These are phyloP conservation scores for Engraulis encrasicolus DNA, from an alignment of 2,113 vertebrate species.

Conservation along the genomic window DNA sequence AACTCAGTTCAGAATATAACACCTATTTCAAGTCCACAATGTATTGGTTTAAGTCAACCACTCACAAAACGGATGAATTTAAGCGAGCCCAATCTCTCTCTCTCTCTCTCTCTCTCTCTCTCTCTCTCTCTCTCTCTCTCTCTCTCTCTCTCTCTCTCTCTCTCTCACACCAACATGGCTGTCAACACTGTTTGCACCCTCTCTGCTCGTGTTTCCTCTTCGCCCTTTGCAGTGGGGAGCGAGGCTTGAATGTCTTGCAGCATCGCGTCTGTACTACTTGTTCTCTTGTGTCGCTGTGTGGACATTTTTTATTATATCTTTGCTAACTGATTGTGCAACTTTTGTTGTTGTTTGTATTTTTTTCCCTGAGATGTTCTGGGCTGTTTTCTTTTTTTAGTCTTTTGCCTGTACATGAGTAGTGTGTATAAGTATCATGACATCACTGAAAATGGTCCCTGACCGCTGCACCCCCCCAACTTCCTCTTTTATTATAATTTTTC, in stretches of 20 bases:
- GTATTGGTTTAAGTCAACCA: no score
- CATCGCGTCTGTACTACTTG: not conserved
- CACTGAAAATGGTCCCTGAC: not conserved
- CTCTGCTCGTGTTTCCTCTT: not conserved
- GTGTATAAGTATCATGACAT: not conserved
- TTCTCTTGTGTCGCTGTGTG: not conserved
- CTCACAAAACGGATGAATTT: no score
- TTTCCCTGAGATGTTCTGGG: no score
- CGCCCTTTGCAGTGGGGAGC: not conserved
- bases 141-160: not conserved
- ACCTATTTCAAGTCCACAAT: no score
- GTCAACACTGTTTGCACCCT: not conserved
- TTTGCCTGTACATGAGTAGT: not conserved
- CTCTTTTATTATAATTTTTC: no score
- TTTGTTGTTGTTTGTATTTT: no score
- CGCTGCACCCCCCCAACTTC: not conserved
- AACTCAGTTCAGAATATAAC: no score
- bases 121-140: no score
- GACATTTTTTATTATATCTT: not conserved
- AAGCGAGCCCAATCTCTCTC: not conserved
- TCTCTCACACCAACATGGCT: not conserved
- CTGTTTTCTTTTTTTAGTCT: not conserved
- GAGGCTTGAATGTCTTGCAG: constrained; percentile 17
- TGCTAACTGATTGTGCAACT: not conserved
- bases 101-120: not conserved